Evolutionary conservation across 2,888 invertebrate genomes (phyloP).

Genomic region (Oscheius sp.): DNA sequence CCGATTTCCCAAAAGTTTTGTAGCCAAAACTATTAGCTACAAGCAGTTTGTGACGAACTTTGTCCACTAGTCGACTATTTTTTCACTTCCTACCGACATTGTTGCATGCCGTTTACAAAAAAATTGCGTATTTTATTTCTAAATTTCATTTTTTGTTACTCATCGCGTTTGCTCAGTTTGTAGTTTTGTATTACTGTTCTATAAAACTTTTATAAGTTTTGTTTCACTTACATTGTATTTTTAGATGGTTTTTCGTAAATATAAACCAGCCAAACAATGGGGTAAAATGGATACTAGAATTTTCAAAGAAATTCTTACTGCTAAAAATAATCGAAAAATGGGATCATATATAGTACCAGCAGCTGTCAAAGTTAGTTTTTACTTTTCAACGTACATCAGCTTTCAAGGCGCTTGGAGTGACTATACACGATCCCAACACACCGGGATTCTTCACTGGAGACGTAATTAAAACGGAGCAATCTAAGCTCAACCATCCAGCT

Average conservation of each 20-base stretch:
- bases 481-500: conserved; percentile 41
- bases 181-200: background rate
- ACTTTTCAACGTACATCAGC: background rate
- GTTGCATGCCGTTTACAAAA: too few species aligned
- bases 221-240: background rate
- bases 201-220: conserved; percentile 1
- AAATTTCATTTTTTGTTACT: too few species aligned
- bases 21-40: too few species aligned
- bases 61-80: too few species aligned
- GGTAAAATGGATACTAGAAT: conserved; percentile 67
- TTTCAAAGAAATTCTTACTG: conserved; percentile 65
- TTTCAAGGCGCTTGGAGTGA: conserved; percentile 42
- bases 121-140: too few species aligned
- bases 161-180: too few species aligned
- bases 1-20: too few species aligned
- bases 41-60: too few species aligned
- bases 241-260: conserved; percentile 66
- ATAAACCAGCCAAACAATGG: conserved; percentile 63
- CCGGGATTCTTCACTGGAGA: conserved; percentile 51
- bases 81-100: too few species aligned
- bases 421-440: conserved; percentile 61
- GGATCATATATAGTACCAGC: conserved; percentile 60
- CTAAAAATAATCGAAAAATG: conserved; percentile 59
- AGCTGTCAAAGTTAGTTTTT: conserved; percentile 48
- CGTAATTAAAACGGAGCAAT: conserved; percentile 30